These are phyloP conservation scores for Creontiades dilutus DNA, from an alignment of 2,888 invertebrate species.

Conservation along the genomic window DNA sequence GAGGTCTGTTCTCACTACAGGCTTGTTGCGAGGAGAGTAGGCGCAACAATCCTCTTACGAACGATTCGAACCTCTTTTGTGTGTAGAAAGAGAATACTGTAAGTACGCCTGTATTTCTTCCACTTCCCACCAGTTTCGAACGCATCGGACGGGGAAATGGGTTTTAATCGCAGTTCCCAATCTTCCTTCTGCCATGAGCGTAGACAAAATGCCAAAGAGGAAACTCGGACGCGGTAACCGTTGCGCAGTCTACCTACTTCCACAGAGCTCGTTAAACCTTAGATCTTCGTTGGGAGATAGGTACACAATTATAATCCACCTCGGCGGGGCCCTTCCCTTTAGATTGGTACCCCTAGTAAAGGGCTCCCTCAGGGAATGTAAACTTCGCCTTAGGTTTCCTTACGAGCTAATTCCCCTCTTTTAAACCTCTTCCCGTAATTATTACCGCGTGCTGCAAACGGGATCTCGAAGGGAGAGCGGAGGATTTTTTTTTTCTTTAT, in stretches of 20 bases:
- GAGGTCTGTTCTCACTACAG: no score
- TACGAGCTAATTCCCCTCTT: conserved; percentile 46
- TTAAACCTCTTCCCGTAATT: conserved; percentile 42
- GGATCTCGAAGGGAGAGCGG: neutral
- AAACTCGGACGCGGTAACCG: neutral
- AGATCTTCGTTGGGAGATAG: conserved; percentile 20
- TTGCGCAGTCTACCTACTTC: neutral
- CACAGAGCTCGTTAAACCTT: conserved; percentile 12
- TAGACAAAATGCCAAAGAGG: neutral
- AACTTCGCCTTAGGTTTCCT: conserved; percentile 11
- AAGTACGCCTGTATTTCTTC: no score
- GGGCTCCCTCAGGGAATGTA: conserved; percentile 35
- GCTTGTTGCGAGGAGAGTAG: no score
- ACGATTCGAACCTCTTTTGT: no score
- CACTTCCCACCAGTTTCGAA: no score
- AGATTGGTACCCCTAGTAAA: conserved; percentile 30
- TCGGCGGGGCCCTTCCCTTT: conserved; percentile 1
- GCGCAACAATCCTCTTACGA: no score
- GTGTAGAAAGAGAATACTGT: no score
- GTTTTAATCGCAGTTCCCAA: no score
- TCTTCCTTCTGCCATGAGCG: no score
- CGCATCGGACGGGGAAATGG: no score
- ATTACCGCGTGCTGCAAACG: conserved; percentile 33
- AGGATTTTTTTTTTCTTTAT: neutral
- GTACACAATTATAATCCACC: conserved; percentile 35